These are phyloP conservation scores for Rhinolophus sinicus DNA, from an alignment of 2,113 vertebrate species.

Conservation along the genomic window DNA sequence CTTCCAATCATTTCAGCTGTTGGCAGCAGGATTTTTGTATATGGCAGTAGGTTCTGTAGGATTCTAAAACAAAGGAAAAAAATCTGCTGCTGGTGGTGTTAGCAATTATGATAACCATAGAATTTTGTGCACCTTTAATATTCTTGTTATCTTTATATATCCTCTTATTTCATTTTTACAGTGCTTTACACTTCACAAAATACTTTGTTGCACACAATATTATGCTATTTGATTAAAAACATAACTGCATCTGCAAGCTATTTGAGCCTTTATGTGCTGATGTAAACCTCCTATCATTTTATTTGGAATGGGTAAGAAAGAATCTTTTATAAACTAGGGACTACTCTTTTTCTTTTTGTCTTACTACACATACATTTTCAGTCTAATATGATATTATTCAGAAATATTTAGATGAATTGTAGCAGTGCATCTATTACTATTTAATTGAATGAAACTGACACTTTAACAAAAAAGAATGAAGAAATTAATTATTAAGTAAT, in stretches of 20 bases:
- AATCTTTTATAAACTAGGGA: conserved; percentile 16
- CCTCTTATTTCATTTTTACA: neutral
- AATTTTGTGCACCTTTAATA: neutral
- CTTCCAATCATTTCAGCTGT: neutral
- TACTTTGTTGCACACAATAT: neutral
- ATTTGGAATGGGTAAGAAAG: neutral
- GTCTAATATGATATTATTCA: neutral
- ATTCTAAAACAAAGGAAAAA: neutral
- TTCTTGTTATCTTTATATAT: conserved; percentile 5
- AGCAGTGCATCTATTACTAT: neutral
- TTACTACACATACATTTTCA: neutral
- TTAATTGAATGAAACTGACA: conserved; percentile 23
- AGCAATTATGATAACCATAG: neutral
- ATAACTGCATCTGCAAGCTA: neutral
- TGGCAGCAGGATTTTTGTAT: neutral
- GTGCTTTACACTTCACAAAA: neutral
- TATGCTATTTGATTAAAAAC: neutral
- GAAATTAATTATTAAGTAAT: conserved; percentile 45
- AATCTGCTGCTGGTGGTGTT: neutral
- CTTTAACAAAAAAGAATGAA: neutral
- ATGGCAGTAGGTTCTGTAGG: neutral
- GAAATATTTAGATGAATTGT: neutral
- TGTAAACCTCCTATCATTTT: neutral
- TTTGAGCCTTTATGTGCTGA: neutral
- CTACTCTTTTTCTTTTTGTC: neutral